Evolutionary conservation across 2,888 invertebrate species (phyloP), one percentile per base, ranked within the genome.

Genomic region (Melanostoma scalare): DNA sequence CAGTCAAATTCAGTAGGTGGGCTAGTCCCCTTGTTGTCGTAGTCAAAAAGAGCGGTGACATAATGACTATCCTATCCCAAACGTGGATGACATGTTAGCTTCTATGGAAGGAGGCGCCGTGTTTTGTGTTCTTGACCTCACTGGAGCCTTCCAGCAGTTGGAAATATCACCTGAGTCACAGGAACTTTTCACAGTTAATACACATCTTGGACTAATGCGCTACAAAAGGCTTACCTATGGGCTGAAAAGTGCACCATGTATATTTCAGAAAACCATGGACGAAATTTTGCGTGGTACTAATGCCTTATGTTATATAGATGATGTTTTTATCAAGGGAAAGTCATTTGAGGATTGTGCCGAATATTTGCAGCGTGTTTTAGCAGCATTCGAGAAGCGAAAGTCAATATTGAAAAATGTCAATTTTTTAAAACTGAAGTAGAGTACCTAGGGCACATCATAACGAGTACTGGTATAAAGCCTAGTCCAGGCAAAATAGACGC

Each of bases 1-100:
- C 78, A 69, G 65, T 85, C 20, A 74, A 86, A 55, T 74, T 69
- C 46, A 63, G 72, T 6, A 72, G 81, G 33, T 86, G 85, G 78
- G 86, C 76, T 6, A 79, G 76, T 56, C 46, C 46, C 0, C 68
- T 68, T 8, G 55, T 55, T n/a, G 44, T 68, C 6, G 68, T 46
- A 55, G 68, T 68, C 6, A 86, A 86, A 38, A 56, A 71, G 31
- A 85, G 81, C 52, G 76, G 81, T 8, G 44, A 56, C 30, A 44
- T 86, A 44, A 48, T 73, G 56, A 77, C 42, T 81, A 78, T 58
- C 85, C 81, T 9, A 53, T 77, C 4, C 85, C 73, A 30, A 78
- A 56, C 33, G 42, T 61, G 35, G 77, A 77, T 53, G 77, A 77
- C 10, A 71, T 77, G 35, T 61, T 74, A 46, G 79, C 79, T 10